Conservation (phyloP, 2,797 vertebrate species). For the Aselliscus stoliczkanus region DNA sequence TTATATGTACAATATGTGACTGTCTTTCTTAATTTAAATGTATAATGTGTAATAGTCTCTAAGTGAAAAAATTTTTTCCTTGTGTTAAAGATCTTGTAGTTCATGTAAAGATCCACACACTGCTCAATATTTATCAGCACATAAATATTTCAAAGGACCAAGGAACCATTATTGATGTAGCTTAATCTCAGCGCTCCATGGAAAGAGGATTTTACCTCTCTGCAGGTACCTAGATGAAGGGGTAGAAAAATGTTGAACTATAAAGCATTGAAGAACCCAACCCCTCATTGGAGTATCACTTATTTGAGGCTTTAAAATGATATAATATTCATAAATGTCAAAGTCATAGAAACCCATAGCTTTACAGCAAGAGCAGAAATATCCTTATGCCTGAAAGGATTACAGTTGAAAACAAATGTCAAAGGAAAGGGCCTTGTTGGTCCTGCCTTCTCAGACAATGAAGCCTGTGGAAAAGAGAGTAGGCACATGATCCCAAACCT, state of each 20-base stretch:
- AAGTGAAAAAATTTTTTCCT: constrained; percentile 23
- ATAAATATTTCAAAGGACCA: constrained; percentile 72
- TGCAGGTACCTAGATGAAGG: not conserved
- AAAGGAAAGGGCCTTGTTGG: not conserved
- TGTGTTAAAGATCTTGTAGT: constrained; percentile 49
- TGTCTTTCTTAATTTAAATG: not conserved
- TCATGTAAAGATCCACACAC: constrained; percentile 34
- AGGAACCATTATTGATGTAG: constrained; percentile 55
- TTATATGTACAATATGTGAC: constrained; percentile 52
- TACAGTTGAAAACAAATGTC: not conserved
- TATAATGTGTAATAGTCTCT: not conserved
- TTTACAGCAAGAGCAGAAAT: constrained; percentile 29
- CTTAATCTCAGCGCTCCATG: constrained; percentile 34
- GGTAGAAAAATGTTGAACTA: not conserved
- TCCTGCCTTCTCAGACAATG: not conserved
- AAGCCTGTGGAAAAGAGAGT: not conserved
- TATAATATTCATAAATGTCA: constrained; percentile 15
- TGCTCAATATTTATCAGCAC: constrained; percentile 74
- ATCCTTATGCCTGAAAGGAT: not conserved
- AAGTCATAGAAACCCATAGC: not conserved
- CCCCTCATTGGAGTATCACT: not conserved
- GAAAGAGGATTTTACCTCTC: constrained; percentile 11
- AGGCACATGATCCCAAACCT: not conserved
- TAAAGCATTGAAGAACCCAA: not conserved
- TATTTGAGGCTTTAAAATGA: not conserved